phyloP scores from a whole-genome alignment of 2,888 invertebrate genomes.

The Rhagonycha fulva region DNA sequence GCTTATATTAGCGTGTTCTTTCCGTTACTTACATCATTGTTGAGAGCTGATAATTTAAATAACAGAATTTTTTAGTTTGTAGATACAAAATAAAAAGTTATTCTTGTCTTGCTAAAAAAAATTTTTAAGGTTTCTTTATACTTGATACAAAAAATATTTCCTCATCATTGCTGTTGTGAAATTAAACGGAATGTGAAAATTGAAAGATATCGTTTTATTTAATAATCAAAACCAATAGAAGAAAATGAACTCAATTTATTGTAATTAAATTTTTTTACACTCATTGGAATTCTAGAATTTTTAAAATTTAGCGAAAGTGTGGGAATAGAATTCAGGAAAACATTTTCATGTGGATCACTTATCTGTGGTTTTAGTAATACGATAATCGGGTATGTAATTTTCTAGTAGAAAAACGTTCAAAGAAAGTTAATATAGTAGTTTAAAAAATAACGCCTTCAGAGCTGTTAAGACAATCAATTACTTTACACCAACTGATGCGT shows the following conservation, averaged over 20 bases:
- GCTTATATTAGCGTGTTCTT: background rate
- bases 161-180: background rate
- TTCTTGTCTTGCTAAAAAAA: background rate
- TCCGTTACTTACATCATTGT: background rate
- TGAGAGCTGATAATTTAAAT: background rate
- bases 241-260: background rate
- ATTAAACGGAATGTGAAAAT: background rate
- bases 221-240: background rate
- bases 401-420: background rate
- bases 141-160: background rate
- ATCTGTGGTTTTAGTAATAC: constrained; percentile 7
- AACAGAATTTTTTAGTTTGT: background rate
- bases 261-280: background rate
- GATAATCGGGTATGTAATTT: constrained; percentile 6
- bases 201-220: background rate
- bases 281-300: background rate
- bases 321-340: constrained; percentile 1
- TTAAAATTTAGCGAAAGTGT: constrained; percentile 1
- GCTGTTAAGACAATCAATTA: constrained; percentile 1
- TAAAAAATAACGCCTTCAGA: background rate
- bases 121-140: background rate
- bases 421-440: constrained; percentile 1
- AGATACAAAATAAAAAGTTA: background rate
- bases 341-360: constrained; percentile 2
- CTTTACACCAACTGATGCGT: background rate